Evolutionary conservation across 2,888 invertebrate species (phyloP), one percentile per base, ranked within the genome.

Genomic region (Ophion ventricosus): DNA sequence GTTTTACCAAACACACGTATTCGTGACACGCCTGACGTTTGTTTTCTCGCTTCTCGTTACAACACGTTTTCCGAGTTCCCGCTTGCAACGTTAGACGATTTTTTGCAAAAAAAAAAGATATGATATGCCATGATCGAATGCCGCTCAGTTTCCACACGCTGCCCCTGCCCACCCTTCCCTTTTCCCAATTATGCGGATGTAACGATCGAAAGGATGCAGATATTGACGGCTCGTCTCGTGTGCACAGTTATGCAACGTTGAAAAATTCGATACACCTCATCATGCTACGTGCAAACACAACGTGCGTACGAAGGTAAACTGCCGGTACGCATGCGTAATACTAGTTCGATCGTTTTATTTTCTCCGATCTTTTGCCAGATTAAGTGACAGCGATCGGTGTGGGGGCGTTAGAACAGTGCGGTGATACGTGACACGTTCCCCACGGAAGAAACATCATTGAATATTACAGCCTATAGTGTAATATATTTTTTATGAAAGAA

Each of bases 251-350:
- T 11, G 43, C 72, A 61, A 76, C 35, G 17, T n/a, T 61, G 25
- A 40, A 43, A 61, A 76, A 77, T 63, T 73, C 59, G 61, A 80
- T 73, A 81, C 67, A 66, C 61, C 57, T 73, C 84, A 70, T 84
- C 64, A 69, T 40, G 43, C 84, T 54, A 78, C 81, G 40, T 78
- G 74, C 81, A 23, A 54, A 78, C 29, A 59, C 43, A 74, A 49
- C 14, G 14, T 67, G 57, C 43, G 63, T 76, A n/a, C 66, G 29
- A 76, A 7, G 54, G 26, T 73, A 61, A 25, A 73, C 2, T 49
- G 14, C 49, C 17, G 17, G 17, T 17, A 2, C 49, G 49, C 49
- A 49, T 49, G 49, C 49, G 49, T 49, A 49, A 49, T 49, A 49
- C 49, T 14, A 2, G 49, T 17, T 14, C 14, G 49, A 17, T 14